These are phyloP conservation scores for Julus scanicus DNA, from an alignment of 2,888 invertebrate genomes.

Conservation along the genomic window DNA sequence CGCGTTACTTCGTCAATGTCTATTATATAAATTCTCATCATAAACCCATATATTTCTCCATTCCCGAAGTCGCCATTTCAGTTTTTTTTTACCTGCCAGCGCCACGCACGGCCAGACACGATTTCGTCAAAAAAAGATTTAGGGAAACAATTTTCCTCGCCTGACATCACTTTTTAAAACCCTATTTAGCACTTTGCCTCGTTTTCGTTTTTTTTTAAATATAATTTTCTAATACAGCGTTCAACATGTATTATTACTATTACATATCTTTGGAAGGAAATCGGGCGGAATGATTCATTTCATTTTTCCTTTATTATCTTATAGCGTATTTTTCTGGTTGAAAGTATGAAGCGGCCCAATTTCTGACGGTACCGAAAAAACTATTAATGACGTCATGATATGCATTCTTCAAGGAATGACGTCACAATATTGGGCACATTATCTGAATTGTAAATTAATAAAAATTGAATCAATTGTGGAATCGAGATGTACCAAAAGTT, in stretches of 20 bases:
- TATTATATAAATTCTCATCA: not conserved
- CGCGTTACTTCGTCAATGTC: not conserved
- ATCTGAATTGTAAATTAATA: no score
- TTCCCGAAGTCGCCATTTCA: not conserved
- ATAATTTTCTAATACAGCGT: not conserved
- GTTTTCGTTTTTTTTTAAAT: not conserved
- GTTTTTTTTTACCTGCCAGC: not conserved
- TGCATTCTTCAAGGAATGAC: not conserved
- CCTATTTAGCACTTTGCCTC: not conserved
- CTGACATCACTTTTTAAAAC: constrained; percentile 16
- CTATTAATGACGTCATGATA: not conserved
- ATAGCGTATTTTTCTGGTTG: not conserved
- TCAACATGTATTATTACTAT: not conserved
- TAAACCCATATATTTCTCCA: not conserved
- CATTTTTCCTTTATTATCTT: constrained; percentile 16
- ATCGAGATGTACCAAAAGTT: no score
- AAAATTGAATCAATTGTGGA: no score
- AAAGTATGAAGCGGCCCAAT: not conserved
- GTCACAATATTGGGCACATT: not conserved
- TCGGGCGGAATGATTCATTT: constrained; percentile 24
- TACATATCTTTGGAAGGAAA: constrained; percentile 24
- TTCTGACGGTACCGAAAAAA: not conserved
- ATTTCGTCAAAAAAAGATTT: not conserved
- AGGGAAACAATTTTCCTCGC: constrained; percentile 27
- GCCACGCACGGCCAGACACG: constrained; percentile 29